Percentiles rank a stretch among this genome's conserved stretches.
Conservation (phyloP, 2,113 vertebrate species). For the Colius striatus region DNA sequence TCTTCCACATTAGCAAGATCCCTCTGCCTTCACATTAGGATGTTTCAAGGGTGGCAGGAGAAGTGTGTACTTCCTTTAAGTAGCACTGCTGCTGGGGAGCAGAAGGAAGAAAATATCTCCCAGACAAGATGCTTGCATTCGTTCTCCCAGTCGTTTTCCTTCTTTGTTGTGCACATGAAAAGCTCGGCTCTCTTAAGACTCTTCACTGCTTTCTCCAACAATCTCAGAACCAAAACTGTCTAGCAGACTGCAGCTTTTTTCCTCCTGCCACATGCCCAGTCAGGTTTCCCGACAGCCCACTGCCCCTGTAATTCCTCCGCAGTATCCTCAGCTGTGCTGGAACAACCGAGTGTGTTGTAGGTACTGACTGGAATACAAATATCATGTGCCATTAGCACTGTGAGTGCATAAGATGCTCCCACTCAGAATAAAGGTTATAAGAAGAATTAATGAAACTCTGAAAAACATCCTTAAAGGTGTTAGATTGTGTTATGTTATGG, state of each 20-base stretch:
- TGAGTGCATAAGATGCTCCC: background rate
- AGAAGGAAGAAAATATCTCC: background rate
- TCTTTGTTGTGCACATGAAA: background rate
- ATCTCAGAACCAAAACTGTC: background rate
- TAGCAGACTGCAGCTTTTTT: background rate
- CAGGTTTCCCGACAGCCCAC: background rate
- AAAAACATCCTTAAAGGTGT: background rate
- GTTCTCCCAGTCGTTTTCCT: background rate
- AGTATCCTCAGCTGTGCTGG: background rate
- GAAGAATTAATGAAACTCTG: slow-evolving; percentile 36
- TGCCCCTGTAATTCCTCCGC: background rate
- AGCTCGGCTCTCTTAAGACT: background rate
- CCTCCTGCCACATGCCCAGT: background rate
- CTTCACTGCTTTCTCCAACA: background rate
- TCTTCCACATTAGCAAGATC: background rate
- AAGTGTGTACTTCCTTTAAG: background rate
- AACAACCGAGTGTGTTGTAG: background rate
- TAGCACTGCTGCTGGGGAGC: background rate
- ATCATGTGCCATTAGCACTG: background rate
- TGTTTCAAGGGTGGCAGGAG: no score
- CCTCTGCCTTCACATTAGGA: background rate
- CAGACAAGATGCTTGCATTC: background rate
- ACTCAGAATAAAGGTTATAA: background rate
- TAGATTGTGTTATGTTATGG: slow-evolving; percentile 7
- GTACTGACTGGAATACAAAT: slow-evolving; percentile 1